Evolutionary conservation across 2,113 vertebrate genomes (phyloP).

Genomic region (Thermophis baileyi): DNA sequence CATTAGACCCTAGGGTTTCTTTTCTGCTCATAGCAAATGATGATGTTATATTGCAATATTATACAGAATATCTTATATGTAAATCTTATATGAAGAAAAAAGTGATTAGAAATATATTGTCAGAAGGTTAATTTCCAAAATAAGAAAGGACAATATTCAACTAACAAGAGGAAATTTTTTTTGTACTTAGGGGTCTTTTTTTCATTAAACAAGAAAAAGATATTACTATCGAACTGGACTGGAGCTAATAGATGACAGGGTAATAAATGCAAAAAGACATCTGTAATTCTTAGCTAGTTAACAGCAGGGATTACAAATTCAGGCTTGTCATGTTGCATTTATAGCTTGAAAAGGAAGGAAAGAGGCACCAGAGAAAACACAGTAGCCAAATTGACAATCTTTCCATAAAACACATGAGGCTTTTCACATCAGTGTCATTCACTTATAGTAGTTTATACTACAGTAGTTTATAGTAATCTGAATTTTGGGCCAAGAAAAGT

Average conservation of each 20-base stretch:
- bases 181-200: neutral
- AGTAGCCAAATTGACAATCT: neutral
- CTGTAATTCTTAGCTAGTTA: conserved; percentile 5
- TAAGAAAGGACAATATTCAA: neutral
- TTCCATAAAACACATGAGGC: neutral
- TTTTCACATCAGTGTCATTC: neutral
- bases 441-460: neutral
- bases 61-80: neutral
- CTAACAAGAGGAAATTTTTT: neutral
- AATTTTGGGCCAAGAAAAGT: neutral
- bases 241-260: neutral
- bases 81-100: neutral
- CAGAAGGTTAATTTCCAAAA: neutral
- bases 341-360: neutral
- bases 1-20: neutral
- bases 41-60: neutral
- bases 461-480: neutral
- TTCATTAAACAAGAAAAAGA: neutral
- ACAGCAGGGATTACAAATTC: conserved; percentile 3
- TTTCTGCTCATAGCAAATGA: neutral
- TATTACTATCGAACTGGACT: neutral
- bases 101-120: neutral
- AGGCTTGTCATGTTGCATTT: conserved; percentile 19
- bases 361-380: neutral
- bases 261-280: conserved; percentile 14